A percentile compares a stretch with the other conserved stretches of the same genome.
Conservation (phyloP, 2,888 invertebrate species). For the Drosophila stalkeri region DNA sequence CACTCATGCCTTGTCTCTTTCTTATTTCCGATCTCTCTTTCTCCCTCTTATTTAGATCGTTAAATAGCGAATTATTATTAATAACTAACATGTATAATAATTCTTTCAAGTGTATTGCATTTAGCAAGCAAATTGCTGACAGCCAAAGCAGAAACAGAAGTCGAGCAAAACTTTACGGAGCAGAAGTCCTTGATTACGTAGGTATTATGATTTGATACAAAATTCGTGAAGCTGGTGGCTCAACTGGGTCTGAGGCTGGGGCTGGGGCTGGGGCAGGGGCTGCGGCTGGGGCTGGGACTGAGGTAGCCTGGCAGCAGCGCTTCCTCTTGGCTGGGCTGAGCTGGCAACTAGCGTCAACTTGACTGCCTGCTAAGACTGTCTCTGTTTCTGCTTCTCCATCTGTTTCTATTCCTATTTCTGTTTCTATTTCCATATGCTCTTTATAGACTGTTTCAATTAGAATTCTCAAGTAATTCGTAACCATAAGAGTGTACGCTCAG, state of each 20-base stretch:
- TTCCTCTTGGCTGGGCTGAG: conserved; percentile 29
- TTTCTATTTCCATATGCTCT: conserved; percentile 7
- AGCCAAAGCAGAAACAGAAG: background rate
- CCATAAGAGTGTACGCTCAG: background rate
- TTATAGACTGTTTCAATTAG: background rate
- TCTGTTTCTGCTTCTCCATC: background rate
- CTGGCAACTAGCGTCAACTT: conserved; percentile 46
- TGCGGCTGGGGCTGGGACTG: background rate
- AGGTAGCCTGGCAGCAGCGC: background rate
- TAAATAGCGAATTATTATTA: background rate
- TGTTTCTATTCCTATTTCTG: background rate
- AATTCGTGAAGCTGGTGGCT: background rate
- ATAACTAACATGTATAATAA: background rate
- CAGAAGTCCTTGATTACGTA: conserved; percentile 46
- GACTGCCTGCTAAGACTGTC: conserved; percentile 15
- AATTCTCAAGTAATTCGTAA: conserved; percentile 6
- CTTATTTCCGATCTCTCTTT: background rate
- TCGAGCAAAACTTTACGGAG: background rate
- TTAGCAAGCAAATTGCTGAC: background rate
- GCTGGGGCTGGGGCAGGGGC: no score
- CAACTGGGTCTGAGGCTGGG: no score
- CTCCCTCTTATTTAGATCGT: no score
- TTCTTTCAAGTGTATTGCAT: background rate
- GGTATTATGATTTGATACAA: conserved; percentile 48
- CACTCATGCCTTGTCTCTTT: background rate